phyloP scores from a whole-genome alignment of 1,140 invertebrate genomes.

The Dufourea novaeangliae region DNA sequence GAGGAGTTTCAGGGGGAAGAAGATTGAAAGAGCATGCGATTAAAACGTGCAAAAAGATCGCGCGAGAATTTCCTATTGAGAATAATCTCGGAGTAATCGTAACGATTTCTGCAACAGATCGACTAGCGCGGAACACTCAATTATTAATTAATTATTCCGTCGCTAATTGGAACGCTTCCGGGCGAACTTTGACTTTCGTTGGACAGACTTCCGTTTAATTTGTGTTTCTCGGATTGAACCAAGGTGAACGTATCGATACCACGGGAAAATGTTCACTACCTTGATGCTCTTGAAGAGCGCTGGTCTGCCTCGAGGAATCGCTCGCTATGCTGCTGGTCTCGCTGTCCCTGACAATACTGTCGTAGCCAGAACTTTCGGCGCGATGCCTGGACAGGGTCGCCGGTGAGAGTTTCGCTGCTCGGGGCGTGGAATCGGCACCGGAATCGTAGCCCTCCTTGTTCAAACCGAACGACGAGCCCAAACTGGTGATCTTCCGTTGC shows the following conservation, averaged over 20 bases:
- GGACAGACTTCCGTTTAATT: not conserved
- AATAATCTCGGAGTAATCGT: not conserved
- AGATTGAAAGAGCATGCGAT: conserved; percentile 1
- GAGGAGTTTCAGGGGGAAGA: not conserved
- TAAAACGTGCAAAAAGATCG: not conserved
- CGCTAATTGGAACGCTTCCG: not conserved
- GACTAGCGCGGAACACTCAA: not conserved
- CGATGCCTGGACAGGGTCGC: conserved; percentile 86
- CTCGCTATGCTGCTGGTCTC: conserved; percentile 92
- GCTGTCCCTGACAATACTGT: conserved; percentile 92
- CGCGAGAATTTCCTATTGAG: not conserved
- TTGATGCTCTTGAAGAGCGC: conserved; percentile 84
- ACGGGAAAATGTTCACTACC: conserved; percentile 62
- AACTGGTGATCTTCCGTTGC: conserved; percentile 82
- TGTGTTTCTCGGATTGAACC: not conserved
- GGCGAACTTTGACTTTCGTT: not conserved
- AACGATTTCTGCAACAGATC: not conserved
- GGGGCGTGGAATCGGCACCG: conserved; percentile 89
- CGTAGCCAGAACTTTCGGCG: conserved; percentile 92
- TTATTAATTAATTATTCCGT: not conserved
- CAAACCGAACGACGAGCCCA: conserved; percentile 82
- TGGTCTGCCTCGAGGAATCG: conserved; percentile 86
- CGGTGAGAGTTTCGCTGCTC: conserved; percentile 89
- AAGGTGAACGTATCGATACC: too few relatives aligned
- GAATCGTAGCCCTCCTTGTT: conserved; percentile 89